These are phyloP conservation scores for Hydractinia symbiolongicarpus DNA, from an alignment of 30 jellyfish, hydroid and myxozoan genomes.

Conservation along the genomic window DNA sequence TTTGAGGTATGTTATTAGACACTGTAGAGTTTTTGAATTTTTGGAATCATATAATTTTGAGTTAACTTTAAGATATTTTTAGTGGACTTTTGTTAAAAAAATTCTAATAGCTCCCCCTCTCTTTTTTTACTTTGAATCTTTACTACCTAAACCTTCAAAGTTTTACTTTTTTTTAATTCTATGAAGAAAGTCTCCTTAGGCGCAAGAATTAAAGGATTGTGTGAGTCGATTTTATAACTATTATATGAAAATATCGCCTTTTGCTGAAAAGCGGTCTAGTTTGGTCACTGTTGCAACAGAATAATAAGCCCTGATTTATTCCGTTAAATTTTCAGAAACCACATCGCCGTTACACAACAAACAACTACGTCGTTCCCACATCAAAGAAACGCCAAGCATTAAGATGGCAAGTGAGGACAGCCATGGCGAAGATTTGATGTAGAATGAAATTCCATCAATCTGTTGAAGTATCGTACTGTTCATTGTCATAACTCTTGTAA, in stretches of 20 bases:
- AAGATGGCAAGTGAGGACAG: constrained; percentile 90
- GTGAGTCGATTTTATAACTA: background rate
- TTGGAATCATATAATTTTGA: background rate
- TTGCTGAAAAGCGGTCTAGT: background rate
- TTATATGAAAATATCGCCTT: background rate
- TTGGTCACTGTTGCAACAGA: background rate
- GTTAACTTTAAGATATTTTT: background rate
- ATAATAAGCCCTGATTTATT: background rate
- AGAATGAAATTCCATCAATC: too few species aligned
- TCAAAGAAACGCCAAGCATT: constrained; percentile 84
- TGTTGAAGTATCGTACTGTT: too few species aligned
- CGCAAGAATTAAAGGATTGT: too few species aligned
- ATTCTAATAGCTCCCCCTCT: too few species aligned
- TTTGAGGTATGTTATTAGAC: constrained; percentile 41
- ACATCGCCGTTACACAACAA: constrained; percentile 40
- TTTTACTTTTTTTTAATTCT: background rate
- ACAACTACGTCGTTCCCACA: constrained; percentile 80
- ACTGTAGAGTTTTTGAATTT: too few species aligned
- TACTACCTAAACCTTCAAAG: background rate
- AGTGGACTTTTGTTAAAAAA: too few species aligned
- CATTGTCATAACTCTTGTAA: too few species aligned
- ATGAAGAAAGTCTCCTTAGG: background rate
- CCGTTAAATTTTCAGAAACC: constrained; percentile 38
- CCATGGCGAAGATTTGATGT: constrained; percentile 53
- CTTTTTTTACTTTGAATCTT: background rate